phyloP scores from a whole-genome alignment of 2,888 invertebrate genomes.

The Panorpa germanica region DNA sequence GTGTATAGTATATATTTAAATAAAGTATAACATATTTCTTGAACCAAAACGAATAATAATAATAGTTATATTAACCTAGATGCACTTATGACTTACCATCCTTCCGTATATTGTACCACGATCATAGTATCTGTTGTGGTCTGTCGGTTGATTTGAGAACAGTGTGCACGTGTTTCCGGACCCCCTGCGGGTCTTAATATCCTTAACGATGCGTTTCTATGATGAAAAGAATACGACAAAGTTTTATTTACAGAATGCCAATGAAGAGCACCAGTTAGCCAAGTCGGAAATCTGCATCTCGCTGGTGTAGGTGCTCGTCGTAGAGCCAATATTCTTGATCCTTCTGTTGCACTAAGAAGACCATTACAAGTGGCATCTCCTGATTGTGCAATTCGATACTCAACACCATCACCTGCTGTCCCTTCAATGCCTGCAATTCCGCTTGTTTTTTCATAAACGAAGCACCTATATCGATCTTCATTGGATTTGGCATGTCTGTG shows the following conservation, averaged over 20 bases:
- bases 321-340: conserved; percentile 25
- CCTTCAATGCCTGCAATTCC: conserved; percentile 29
- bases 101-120: conserved; percentile 51
- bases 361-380: conserved; percentile 90
- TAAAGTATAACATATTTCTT: too few relatives aligned
- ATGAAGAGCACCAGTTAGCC: conserved; percentile 68
- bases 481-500: conserved; percentile 79
- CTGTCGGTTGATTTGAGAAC: conserved; percentile 27
- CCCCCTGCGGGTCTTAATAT: conserved; percentile 25
- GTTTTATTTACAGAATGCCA: conserved; percentile 83
- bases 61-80: too few relatives aligned
- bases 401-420: conserved; percentile 32
- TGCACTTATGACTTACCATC: conserved; percentile 34
- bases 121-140: conserved; percentile 34
- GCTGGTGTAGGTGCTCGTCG: conserved; percentile 24
- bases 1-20: too few relatives aligned
- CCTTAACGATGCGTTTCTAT: conserved; percentile 24
- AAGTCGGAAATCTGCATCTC: conserved; percentile 66
- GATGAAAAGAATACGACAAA: conserved; percentile 71
- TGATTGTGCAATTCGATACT: conserved; percentile 75
- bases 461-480: conserved; percentile 87
- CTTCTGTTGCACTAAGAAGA: conserved; percentile 66
- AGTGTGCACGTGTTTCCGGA: conserved; percentile 25
- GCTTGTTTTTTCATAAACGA: conserved; percentile 77
- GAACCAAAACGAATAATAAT: too few relatives aligned